phyloP scores from a whole-genome alignment of 2,888 invertebrate genomes.

The Pollenia labialis region DNA sequence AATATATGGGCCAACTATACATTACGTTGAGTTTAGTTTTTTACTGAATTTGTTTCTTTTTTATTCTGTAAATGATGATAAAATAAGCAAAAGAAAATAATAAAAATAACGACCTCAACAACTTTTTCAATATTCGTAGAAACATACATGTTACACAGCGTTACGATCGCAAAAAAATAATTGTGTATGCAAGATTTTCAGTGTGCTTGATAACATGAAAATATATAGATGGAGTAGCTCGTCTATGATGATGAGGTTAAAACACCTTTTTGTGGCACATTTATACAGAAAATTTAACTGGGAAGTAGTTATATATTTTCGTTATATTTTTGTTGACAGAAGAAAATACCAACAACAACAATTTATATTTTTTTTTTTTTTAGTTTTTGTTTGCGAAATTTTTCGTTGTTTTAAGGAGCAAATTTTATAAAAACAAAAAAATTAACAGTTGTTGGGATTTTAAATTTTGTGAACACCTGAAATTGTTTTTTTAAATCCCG shows the following conservation, averaged over 20 bases:
- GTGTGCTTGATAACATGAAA: background rate
- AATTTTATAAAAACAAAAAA: no score
- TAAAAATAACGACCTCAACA: constrained; percentile 39
- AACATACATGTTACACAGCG: background rate
- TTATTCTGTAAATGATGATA: constrained; percentile 29
- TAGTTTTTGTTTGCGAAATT: background rate
- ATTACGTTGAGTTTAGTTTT: constrained; percentile 51
- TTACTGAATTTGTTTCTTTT: background rate
- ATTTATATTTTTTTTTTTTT: no score
- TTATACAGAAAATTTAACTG: background rate
- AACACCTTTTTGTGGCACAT: constrained; percentile 17
- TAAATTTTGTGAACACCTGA: no score
- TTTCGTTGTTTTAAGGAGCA: background rate
- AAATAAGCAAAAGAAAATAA: constrained; percentile 32
- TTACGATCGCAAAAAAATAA: background rate
- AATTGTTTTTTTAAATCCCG: no score
- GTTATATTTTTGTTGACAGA: background rate
- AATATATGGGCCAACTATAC: constrained; percentile 70
- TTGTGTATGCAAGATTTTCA: background rate
- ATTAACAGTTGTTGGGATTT: no score
- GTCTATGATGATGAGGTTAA: constrained; percentile 38
- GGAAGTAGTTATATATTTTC: no score
- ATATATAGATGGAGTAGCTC: no score
- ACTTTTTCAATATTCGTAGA: constrained; percentile 43
- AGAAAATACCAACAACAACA: background rate